phyloP scores from a whole-genome alignment of 2,797 vertebrate genomes.

The Ibycter americanus region DNA sequence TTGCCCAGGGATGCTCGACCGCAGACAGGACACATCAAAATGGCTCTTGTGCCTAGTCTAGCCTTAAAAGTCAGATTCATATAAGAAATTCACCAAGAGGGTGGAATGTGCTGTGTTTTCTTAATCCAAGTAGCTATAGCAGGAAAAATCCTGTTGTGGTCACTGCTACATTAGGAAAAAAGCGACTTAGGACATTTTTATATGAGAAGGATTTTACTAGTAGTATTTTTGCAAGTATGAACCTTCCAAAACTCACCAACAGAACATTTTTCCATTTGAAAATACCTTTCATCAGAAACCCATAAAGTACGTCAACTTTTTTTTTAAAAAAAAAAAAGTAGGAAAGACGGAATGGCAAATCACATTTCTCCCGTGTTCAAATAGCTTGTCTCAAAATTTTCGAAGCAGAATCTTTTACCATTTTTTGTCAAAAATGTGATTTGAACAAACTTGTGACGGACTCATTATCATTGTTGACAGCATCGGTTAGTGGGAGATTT shows the following conservation, averaged over 20 bases:
- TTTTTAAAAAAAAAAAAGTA: not conserved
- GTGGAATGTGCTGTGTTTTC: not conserved
- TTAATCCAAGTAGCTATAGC: not conserved
- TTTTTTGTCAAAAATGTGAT: not conserved
- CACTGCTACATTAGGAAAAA: not conserved
- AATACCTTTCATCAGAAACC: not conserved
- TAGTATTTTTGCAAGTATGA: not conserved
- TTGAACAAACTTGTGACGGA: not conserved
- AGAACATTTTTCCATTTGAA: not conserved
- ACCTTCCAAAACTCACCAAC: not conserved
- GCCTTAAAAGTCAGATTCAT: not conserved
- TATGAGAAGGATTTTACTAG: not conserved
- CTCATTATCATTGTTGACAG: not conserved
- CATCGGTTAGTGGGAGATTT: not conserved
- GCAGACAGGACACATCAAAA: fast-evolving
- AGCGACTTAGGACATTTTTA: not conserved
- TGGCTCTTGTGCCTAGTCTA: not conserved
- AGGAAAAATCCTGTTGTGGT: not conserved
- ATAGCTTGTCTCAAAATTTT: not conserved
- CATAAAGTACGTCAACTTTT: not conserved
- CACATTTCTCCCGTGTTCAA: not conserved
- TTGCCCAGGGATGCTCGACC: not conserved
- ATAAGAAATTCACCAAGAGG: not conserved
- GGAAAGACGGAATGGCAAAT: not conserved
- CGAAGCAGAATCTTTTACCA: not conserved